Evolutionary conservation across 2,888 invertebrate species (phyloP).

Genomic region (Meganola albula): DNA sequence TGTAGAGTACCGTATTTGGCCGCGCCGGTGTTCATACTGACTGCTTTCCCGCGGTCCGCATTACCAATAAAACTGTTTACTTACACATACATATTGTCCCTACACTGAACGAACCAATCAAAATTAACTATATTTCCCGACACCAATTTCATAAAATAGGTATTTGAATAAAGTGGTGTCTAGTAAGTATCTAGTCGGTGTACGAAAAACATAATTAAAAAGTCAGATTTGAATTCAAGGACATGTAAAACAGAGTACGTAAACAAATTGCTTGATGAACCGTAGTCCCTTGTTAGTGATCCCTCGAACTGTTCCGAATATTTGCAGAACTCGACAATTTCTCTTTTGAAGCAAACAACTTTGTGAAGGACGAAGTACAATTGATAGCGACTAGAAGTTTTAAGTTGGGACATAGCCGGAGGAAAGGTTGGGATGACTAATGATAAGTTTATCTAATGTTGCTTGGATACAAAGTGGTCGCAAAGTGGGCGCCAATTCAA

Average conservation of each 20-base stretch:
- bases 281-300: conserved; percentile 24
- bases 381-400: conserved; percentile 7
- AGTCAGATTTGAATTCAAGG: too few species aligned
- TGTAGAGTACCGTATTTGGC: too few species aligned
- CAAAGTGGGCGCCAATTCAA: conserved; percentile 43
- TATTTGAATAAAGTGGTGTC: too few species aligned
- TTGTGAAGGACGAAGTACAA: not conserved
- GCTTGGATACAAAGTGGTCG: conserved; percentile 28
- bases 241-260: conserved; percentile 19
- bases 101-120: too few species aligned
- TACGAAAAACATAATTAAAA: too few species aligned
- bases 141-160: too few species aligned
- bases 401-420: conserved; percentile 1
- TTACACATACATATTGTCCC: too few species aligned
- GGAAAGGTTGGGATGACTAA: conserved; percentile 9
- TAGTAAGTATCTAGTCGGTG: too few species aligned
- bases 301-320: conserved; percentile 10
- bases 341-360: conserved; percentile 8
- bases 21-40: too few species aligned
- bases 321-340: conserved; percentile 6
- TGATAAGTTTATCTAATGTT: conserved; percentile 18
- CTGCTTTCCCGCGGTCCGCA: too few species aligned
- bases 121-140: too few species aligned
- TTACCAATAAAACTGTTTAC: too few species aligned
- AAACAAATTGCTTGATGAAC: conserved; percentile 37